These are phyloP conservation scores for Sebastes kiyomatsui DNA, from an alignment of 2,797 vertebrate genomes.

Conservation along the genomic window DNA sequence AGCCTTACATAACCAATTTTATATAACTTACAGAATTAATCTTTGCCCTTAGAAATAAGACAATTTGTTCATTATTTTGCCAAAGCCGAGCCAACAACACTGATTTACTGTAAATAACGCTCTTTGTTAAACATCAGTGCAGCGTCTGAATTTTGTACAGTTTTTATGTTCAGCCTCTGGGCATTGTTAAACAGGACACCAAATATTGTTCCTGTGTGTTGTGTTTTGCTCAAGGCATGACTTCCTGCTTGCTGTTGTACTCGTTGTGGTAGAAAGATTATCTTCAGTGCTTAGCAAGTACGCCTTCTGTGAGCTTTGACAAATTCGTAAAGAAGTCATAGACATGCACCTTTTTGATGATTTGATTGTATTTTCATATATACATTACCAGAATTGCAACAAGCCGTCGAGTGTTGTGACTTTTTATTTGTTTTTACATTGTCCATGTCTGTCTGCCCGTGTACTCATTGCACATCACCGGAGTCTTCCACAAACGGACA, in stretches of 20 bases:
- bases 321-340: constrained; percentile 19
- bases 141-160: constrained; percentile 31
- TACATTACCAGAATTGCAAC: constrained; percentile 24
- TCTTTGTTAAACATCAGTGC: constrained; percentile 27
- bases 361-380: constrained; percentile 62
- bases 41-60: constrained; percentile 15
- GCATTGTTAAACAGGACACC: neutral
- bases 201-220: neutral
- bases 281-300: constrained; percentile 28
- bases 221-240: constrained; percentile 26
- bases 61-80: constrained; percentile 32
- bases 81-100: constrained; percentile 28
- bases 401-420: constrained; percentile 42
- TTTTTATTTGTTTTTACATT: constrained; percentile 63
- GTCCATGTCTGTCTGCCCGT: neutral
- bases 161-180: constrained; percentile 23
- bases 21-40: neutral
- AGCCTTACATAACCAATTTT: constrained; percentile 31
- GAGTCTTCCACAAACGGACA: neutral
- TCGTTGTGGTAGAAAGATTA: constrained; percentile 24
- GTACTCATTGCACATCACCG: neutral
- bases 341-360: constrained; percentile 44
- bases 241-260: constrained; percentile 32
- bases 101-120: constrained; percentile 32
- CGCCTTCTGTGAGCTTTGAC: constrained; percentile 31